A percentile compares a stretch with the other conserved stretches of the same genome.
phyloP scores from a whole-genome alignment of 2,113 vertebrate species.

The Microcebus jonahi region DNA sequence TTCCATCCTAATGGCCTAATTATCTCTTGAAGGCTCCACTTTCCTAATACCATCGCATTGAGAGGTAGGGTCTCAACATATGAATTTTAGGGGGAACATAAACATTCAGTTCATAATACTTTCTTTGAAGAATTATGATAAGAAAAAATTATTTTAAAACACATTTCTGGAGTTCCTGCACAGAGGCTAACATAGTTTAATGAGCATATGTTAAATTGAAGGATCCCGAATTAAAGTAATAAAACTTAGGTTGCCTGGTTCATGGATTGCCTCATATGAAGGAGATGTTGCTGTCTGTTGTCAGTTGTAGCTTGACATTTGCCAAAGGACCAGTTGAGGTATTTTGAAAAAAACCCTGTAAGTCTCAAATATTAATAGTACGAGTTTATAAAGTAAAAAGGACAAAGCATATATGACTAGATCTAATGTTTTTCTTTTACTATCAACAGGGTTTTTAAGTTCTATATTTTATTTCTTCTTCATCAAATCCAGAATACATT shows the following conservation, averaged over 20 bases:
- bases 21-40: neutral
- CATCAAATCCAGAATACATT: neutral
- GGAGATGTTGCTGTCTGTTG: neutral
- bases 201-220: neutral
- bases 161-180: neutral
- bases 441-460: neutral
- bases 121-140: neutral
- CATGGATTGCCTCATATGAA: neutral
- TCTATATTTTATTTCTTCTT: neutral
- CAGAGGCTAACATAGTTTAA: neutral
- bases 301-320: neutral
- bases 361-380: neutral
- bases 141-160: neutral
- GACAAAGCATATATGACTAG: neutral
- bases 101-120: neutral
- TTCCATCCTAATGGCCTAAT: neutral
- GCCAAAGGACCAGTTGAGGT: neutral
- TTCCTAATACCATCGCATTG: neutral
- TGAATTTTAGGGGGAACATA: neutral
- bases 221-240: neutral
- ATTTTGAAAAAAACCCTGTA: neutral
- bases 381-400: neutral
- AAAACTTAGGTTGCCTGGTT: neutral
- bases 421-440: neutral
- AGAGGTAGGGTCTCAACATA: neutral